Evolutionary conservation across 2,797 vertebrate species (phyloP).

Genomic region (Caiman crocodilus): DNA sequence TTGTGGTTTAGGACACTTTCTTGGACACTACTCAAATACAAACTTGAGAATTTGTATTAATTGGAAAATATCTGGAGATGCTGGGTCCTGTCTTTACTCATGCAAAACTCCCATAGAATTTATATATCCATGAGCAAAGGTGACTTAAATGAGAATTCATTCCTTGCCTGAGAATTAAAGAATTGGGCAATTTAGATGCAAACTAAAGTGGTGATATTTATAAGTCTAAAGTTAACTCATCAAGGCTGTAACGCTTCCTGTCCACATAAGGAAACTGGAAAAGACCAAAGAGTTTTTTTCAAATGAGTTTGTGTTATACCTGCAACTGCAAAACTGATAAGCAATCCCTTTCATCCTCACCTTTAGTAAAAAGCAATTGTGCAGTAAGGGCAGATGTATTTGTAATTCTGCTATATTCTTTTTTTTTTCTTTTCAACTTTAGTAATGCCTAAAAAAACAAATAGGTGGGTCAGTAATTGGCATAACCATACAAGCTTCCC

Average conservation of each 20-base stretch:
- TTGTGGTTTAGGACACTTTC: not conserved
- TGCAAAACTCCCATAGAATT: conserved; percentile 2
- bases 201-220: not conserved
- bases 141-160: conserved; percentile 18
- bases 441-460: not conserved
- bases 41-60: not conserved
- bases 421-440: not conserved
- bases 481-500: not conserved
- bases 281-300: not conserved
- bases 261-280: not conserved
- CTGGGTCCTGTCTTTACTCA: conserved; percentile 8
- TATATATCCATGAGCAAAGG: not conserved
- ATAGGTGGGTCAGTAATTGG: not conserved
- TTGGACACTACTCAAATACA: not conserved
- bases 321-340: not conserved
- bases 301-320: not conserved
- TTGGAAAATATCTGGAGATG: not conserved
- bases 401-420: conserved; percentile 22
- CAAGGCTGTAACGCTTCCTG: not conserved
- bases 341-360: not conserved
- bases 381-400: not conserved
- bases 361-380: conserved; percentile 29
- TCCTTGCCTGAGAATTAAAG: not conserved
- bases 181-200: not conserved
- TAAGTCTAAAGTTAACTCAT: conserved; percentile 2